phyloP scores from a whole-genome alignment of 2,113 vertebrate genomes.

The Paedocypris sp. region DNA sequence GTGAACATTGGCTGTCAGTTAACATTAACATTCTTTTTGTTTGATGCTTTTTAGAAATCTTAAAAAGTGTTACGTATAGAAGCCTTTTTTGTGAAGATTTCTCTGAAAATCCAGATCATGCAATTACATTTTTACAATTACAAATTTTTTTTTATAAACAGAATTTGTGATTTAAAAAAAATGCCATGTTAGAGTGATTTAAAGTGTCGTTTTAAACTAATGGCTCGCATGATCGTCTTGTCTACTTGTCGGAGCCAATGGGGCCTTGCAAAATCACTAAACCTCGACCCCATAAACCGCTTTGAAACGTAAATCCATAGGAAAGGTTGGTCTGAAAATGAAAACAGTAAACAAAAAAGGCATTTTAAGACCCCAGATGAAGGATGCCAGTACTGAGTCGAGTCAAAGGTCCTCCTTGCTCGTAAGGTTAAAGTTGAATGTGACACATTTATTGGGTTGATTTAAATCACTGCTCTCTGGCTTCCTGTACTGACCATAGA shows the following conservation, averaged over 20 bases:
- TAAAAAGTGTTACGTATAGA: too few relatives aligned
- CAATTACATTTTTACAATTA: too few relatives aligned
- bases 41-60: too few relatives aligned
- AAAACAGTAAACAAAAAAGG: background rate
- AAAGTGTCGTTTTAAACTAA: too few relatives aligned
- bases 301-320: background rate
- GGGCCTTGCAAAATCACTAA: too few relatives aligned
- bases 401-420: conserved; percentile 3
- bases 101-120: too few relatives aligned
- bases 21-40: background rate
- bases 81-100: too few relatives aligned
- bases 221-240: too few relatives aligned
- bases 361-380: background rate
- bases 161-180: too few relatives aligned
- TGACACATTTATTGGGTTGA: conserved; percentile 7
- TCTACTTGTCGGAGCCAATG: too few relatives aligned
- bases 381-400: conserved; percentile 1
- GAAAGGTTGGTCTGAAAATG: background rate
- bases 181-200: too few relatives aligned
- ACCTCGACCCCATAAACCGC: background rate
- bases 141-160: too few relatives aligned
- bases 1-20: conserved; percentile 1
- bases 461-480: background rate
- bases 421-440: background rate
- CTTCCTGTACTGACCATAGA: background rate